Base-by-base conservation (phyloP, 2,888 invertebrate species). In the Drosophila mettleri region DNA sequence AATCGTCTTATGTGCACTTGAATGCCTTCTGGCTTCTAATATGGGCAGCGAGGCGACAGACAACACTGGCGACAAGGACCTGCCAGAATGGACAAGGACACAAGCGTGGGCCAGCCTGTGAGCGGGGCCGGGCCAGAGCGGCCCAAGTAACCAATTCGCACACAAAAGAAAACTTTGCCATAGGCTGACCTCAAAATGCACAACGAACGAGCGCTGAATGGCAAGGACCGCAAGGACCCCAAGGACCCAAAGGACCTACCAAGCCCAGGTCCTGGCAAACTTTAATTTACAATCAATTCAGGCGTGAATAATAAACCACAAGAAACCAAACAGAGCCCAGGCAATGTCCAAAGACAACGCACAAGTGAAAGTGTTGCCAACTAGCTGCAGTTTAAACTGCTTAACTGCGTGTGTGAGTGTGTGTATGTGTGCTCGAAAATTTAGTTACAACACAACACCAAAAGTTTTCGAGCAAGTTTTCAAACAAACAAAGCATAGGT, bases 251-350 rank as follows among this genome's bases (percentile, higher is more conserved):
- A 62, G 54, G 60, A 53, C 53, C 58, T 20, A 53, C 36, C 33
- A 31, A 16, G 48, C 31, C 46, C 22, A 49, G 52, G 39, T 54
- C 52, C 63, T 57, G 76, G 82, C 78, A 89, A 91, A 90, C 89
- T 91, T 90, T 90, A 90, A 90, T 90, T 90, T 86, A 89, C 90
- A 91, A 91, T 91, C 91, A 90, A 91, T 90, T 90, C 90, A 90
- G 90, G 91, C 90, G 91, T 89, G 88, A 89, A 90, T 90, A 91
- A 90, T 91, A 90, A 90, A 90, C 90, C 91, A 90, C 90, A 91
- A 90, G 88, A 86, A 90, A 91, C 87, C 79, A 86, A 79, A 86
- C 83, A 82, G 75, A 81, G 69, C 54, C 53, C 61, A 51, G 60
- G 43, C 60, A 49, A 49, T 48, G 54, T 22, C 70, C 53, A 67